These are phyloP conservation scores for Anguilla rostrata DNA, from an alignment of 2,113 vertebrate species.

Conservation along the genomic window DNA sequence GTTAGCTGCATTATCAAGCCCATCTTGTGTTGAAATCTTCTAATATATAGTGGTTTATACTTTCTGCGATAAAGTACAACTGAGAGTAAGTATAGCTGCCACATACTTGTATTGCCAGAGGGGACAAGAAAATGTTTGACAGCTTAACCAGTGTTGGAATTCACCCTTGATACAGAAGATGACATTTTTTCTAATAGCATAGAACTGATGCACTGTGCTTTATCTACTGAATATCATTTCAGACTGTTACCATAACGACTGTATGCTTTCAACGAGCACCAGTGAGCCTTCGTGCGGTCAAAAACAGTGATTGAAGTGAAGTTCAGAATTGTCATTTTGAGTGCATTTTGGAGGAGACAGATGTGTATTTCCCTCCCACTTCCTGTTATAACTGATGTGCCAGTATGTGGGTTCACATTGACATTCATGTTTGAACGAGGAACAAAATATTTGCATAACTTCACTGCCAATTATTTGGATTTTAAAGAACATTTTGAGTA, in stretches of 20 bases:
- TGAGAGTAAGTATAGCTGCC: not conserved
- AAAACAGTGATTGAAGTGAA: not conserved
- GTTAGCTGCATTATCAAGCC: not conserved
- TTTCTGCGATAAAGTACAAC: not conserved
- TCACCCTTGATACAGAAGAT: not conserved
- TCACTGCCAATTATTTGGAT: not conserved
- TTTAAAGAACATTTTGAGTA: not conserved
- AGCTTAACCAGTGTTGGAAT: not conserved
- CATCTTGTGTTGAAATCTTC: too few species aligned
- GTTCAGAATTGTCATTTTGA: not conserved
- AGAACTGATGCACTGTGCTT: not conserved
- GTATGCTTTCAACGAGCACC: not conserved
- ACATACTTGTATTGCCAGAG: not conserved
- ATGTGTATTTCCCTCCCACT: not conserved
- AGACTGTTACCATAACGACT: not conserved
- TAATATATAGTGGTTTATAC: not conserved
- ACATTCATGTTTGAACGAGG: not conserved
- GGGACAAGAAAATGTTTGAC: not conserved
- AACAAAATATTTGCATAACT: constrained; percentile 25
- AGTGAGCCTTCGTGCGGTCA: not conserved
- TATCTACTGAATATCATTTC: not conserved
- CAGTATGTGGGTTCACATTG: not conserved
- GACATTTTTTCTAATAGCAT: not conserved
- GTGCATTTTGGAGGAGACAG: not conserved
- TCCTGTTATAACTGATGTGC: not conserved